Evolutionary conservation across 2,113 vertebrate genomes (phyloP), one percentile per base, ranked within the genome.

Genomic region (Stigmatopora argus): DNA sequence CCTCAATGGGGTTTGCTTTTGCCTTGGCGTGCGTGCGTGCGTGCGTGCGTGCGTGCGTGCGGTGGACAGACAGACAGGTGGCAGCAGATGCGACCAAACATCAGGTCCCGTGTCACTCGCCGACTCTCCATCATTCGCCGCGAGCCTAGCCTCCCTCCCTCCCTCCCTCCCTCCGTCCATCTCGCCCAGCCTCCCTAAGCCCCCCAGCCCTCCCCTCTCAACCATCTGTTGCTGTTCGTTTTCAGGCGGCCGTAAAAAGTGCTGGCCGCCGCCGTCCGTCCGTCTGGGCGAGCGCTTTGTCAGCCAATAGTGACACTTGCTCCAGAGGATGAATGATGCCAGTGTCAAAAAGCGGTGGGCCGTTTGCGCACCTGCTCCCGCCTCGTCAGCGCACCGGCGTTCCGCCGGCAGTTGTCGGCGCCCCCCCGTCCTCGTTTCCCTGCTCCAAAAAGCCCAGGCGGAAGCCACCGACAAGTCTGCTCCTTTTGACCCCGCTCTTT

Each of bases 151-250:
- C 65, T 41, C 13, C 47, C 26, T 51, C 62, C 52, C 15, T 38
- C 26, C 19, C 18, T 14, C 48, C 38, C 38, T 35, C 26, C 26
- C 26, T 3, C 2, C 3, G 1, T 31, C 26, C 26, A 31, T 31
- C 26, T 2, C 26, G 26, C 26, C 26, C 26, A 31, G 26, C 26
- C 12, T 38, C 1, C 35, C n/a, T 12, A 49, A 47, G 61, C 52
- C 18, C 31, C 35, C 17, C 21, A 18, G 0, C 46, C 21, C 48
- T 64, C 68, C 63, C 56, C 66, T 58, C 47, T 48, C 35, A 62
- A 62, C 81, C 76, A 80, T 84, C 83, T 89, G 83, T 78, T 80
- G 81, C 81, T 13, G 70, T 82, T 85, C 58, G 65, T 87, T 34
- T 41, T 38, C 65, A 31, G 26, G 26, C 26, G 26, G 26, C 26